Percentiles rank a stretch among this genome's conserved stretches.
Conservation (phyloP, 2,797 vertebrate species). For the Karalla daura region DNA sequence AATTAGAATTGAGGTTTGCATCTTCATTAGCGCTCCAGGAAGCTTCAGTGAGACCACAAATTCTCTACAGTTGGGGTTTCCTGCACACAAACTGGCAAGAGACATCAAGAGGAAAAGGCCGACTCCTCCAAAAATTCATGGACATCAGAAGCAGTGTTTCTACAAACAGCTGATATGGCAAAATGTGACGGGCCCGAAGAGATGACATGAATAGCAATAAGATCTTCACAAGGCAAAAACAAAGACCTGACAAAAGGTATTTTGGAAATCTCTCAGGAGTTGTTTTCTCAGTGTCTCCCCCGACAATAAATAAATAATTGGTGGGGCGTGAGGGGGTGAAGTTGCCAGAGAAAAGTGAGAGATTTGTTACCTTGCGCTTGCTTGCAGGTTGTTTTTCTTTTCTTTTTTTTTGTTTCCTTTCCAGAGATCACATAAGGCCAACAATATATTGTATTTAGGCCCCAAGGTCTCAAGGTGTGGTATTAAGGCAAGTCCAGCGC, state of each 20-base stretch:
- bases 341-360: conserved; percentile 68
- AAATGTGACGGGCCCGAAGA: conserved; percentile 57
- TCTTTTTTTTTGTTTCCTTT: too few species aligned
- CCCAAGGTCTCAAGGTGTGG: conserved; percentile 38
- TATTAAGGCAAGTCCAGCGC: conserved; percentile 41
- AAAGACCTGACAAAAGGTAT: conserved; percentile 58
- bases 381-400: conserved; percentile 57
- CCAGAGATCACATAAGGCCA: conserved; percentile 42
- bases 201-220: conserved; percentile 62
- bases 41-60: conserved; percentile 20
- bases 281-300: conserved; percentile 31
- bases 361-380: conserved; percentile 62
- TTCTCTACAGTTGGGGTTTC: conserved; percentile 15
- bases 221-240: conserved; percentile 49
- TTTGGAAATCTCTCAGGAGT: conserved; percentile 48
- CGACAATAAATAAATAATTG: conserved; percentile 33
- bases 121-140: conserved; percentile 36
- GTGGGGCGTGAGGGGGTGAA: conserved; percentile 64
- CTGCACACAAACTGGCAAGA: conserved; percentile 33
- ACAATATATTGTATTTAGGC: conserved; percentile 51
- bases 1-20: conserved; percentile 68
- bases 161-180: conserved; percentile 62
- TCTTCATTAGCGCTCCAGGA: conserved; percentile 63
- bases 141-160: conserved; percentile 40
- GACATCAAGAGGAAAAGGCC: conserved; percentile 26